Percentiles rank a stretch among this genome's conserved stretches.
These are phyloP conservation scores for Ptilonorhynchus violaceus DNA, from an alignment of 2,113 vertebrate genomes.

Conservation along the genomic window DNA sequence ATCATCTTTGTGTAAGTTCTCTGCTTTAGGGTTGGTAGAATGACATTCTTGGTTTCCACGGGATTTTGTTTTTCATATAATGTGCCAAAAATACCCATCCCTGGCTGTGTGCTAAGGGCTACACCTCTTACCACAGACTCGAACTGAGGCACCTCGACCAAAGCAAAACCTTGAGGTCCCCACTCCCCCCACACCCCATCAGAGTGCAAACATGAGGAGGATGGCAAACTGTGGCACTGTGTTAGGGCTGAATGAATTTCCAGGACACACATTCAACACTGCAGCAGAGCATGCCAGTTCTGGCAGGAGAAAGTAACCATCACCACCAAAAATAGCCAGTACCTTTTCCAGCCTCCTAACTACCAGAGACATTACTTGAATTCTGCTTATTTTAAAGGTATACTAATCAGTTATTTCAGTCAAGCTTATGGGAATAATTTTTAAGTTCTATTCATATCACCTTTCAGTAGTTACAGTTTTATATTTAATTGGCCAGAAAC, in stretches of 20 bases:
- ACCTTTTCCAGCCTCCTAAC: background rate
- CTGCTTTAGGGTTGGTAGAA: background rate
- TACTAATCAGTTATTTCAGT: background rate
- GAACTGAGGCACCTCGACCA: background rate
- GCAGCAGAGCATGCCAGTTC: background rate
- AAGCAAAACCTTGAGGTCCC: background rate
- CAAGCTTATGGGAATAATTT: background rate
- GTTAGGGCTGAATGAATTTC: background rate
- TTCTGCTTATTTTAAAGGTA: background rate
- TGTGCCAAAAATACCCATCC: rapidly evolving
- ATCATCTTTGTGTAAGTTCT: background rate
- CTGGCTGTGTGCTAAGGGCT: background rate
- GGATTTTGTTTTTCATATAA: background rate
- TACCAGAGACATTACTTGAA: background rate
- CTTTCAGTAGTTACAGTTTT: background rate
- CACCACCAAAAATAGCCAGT: background rate
- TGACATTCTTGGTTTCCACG: background rate
- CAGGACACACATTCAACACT: background rate
- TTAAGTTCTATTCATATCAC: background rate
- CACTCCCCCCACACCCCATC: rapidly evolving
- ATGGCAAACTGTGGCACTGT: background rate
- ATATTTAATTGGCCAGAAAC: background rate
- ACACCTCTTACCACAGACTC: background rate
- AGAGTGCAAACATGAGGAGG: background rate
- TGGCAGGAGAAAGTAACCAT: background rate